phyloP scores from a whole-genome alignment of 2,888 invertebrate species.

The Synanthedon vespiformis region DNA sequence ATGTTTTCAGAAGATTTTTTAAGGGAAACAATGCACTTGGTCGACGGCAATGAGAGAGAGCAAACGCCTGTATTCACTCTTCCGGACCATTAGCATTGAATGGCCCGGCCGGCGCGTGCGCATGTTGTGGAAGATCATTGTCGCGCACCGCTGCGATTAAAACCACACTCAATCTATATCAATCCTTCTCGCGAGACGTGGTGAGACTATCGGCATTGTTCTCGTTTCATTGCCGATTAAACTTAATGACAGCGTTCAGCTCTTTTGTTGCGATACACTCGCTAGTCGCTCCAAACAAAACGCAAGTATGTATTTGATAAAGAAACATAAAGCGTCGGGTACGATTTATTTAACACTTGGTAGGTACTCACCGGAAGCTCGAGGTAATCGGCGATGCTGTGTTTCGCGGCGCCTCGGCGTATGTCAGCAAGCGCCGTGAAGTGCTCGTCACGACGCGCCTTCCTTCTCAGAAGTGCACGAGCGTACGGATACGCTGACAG shows the following conservation, averaged over 20 bases:
- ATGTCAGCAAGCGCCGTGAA: slow-evolving; percentile 76
- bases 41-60: slow-evolving; percentile 46
- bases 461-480: slow-evolving; percentile 72
- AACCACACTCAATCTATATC: slow-evolving; percentile 48
- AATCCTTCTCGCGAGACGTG: slow-evolving; percentile 31
- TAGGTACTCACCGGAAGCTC: slow-evolving; percentile 75
- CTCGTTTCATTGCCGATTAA: slow-evolving; percentile 46
- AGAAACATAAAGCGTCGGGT: slow-evolving; percentile 13
- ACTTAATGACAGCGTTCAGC: slow-evolving; percentile 53
- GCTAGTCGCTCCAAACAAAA: slow-evolving; percentile 36
- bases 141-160: slow-evolving; percentile 36
- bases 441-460: slow-evolving; percentile 74
- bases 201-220: slow-evolving; percentile 34
- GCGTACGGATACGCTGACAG: slow-evolving; percentile 72
- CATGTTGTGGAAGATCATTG: slow-evolving; percentile 47
- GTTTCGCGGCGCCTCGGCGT: slow-evolving; percentile 74
- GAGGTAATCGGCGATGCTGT: slow-evolving; percentile 73
- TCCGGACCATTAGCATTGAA: slow-evolving; percentile 68
- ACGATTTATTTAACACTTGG: neutral
- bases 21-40: slow-evolving; percentile 37
- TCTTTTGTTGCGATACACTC: slow-evolving; percentile 25
- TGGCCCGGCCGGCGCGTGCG: slow-evolving; percentile 50
- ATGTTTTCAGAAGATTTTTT: slow-evolving; percentile 7
- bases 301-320: slow-evolving; percentile 11
- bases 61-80: slow-evolving; percentile 43